These are phyloP conservation scores for Rhimphoctona megacephalus DNA, from an alignment of 2,888 invertebrate genomes.

Conservation along the genomic window DNA sequence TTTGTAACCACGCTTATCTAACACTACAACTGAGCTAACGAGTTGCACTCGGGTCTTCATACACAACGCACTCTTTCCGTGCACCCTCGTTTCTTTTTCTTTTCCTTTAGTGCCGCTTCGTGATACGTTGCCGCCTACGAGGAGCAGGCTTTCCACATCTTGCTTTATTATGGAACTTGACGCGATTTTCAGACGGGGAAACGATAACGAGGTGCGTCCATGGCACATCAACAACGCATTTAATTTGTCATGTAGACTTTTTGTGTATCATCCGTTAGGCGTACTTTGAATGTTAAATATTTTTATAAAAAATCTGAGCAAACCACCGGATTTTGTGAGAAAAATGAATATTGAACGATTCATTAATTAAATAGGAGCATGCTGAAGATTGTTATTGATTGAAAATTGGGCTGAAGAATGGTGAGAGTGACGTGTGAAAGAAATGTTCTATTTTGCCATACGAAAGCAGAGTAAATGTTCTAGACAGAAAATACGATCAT, in stretches of 20 bases:
- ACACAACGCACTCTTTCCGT: background rate
- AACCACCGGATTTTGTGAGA: background rate
- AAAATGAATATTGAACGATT: background rate
- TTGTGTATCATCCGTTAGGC: background rate
- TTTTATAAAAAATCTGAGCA: background rate
- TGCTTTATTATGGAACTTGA: constrained; percentile 16
- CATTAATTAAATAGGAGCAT: background rate
- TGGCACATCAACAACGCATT: constrained; percentile 22
- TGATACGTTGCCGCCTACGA: constrained; percentile 15
- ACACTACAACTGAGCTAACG: constrained; percentile 69
- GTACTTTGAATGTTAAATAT: background rate
- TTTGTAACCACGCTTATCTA: constrained; percentile 74
- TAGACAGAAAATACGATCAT: constrained; percentile 38
- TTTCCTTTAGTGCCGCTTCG: background rate
- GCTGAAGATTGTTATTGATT: background rate
- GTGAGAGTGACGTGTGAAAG: background rate
- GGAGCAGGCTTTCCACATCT: constrained; percentile 16
- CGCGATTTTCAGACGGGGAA: constrained; percentile 37
- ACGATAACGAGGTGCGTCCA: constrained; percentile 25
- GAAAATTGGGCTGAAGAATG: background rate
- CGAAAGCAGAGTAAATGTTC: background rate
- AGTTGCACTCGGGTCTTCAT: constrained; percentile 70
- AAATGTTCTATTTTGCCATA: background rate
- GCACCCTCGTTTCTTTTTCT: background rate
- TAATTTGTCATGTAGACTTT: background rate